These are phyloP conservation scores for Mirounga angustirostris DNA, from an alignment of 2,113 vertebrate species.

Conservation along the genomic window DNA sequence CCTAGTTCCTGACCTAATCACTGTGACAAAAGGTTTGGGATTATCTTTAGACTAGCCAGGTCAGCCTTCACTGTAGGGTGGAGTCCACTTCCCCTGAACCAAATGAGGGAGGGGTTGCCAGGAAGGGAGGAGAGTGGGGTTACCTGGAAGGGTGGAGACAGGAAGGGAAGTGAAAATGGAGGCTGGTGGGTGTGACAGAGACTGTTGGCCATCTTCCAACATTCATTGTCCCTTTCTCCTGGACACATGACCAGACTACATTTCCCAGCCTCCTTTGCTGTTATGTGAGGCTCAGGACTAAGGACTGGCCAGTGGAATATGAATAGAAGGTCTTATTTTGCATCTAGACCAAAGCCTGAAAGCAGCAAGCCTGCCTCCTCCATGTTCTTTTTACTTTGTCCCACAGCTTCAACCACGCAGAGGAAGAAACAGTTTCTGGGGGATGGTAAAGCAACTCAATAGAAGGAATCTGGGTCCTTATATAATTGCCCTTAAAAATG, in stretches of 20 bases:
- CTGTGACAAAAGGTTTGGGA: not conserved
- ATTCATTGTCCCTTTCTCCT: not conserved
- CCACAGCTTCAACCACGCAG: not conserved
- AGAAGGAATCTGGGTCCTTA: not conserved
- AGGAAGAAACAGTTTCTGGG: not conserved
- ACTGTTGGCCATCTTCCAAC: not conserved
- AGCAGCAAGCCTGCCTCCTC: not conserved
- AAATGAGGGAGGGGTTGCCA: accelerated
- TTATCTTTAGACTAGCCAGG: not conserved
- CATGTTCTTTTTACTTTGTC: not conserved
- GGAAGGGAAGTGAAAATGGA: not conserved
- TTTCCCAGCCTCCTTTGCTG: not conserved
- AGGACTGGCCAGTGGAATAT: too few relatives aligned
- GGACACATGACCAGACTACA: not conserved
- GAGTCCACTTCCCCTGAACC: not conserved
- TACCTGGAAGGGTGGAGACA: too few relatives aligned
- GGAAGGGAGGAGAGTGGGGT: too few relatives aligned
- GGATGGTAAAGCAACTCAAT: not conserved
- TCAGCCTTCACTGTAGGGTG: not conserved
- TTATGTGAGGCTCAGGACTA: not conserved
- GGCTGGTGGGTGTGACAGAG: not conserved
- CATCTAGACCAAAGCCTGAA: not conserved
- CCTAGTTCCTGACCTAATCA: not conserved
- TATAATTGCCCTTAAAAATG: not conserved
- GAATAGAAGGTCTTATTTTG: not conserved